Evolutionary conservation across 1,140 invertebrate species (phyloP).

Genomic region (Copidosoma floridanum): DNA sequence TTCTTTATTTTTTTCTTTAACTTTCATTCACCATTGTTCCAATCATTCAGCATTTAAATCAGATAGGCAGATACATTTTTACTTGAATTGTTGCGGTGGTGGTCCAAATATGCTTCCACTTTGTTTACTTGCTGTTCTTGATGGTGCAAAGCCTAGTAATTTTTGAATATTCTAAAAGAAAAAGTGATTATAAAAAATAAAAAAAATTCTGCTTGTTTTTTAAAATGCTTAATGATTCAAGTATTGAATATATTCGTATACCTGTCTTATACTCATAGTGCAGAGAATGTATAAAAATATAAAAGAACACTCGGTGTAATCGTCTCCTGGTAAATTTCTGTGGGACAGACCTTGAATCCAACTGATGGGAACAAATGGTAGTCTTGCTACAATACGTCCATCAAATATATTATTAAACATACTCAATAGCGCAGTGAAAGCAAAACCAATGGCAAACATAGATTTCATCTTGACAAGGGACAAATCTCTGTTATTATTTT

Average conservation of each 20-base stretch:
- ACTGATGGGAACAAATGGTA: slow-evolving; percentile 94
- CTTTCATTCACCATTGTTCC: too few relatives aligned
- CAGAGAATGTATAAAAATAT: slow-evolving; percentile 99
- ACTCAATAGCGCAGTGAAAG: slow-evolving; percentile 95
- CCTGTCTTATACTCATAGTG: slow-evolving; percentile 97
- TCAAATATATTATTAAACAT: slow-evolving; percentile 99
- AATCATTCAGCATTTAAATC: too few relatives aligned
- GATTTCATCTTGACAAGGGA: slow-evolving; percentile 99
- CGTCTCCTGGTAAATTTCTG: slow-evolving; percentile 91
- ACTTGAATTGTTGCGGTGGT: slow-evolving; percentile 75
- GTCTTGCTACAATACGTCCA: slow-evolving; percentile 93
- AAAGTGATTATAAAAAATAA: slow-evolving; percentile 19
- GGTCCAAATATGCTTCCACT: slow-evolving; percentile 82
- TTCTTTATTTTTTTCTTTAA: too few relatives aligned
- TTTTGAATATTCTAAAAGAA: slow-evolving; percentile 94
- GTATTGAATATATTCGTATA: slow-evolving; percentile 35
- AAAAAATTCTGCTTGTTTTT: too few relatives aligned
- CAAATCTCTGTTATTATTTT: slow-evolving; percentile 96
- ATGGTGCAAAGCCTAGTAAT: slow-evolving; percentile 94
- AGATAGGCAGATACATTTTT: too few relatives aligned
- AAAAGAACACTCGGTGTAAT: slow-evolving; percentile 99
- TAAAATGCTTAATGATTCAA: slow-evolving; percentile 3
- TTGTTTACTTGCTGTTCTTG: slow-evolving; percentile 91
- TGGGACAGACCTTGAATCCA: slow-evolving; percentile 97
- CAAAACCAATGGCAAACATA: slow-evolving; percentile 98